phyloP scores from a whole-genome alignment of 2,113 vertebrate genomes.

The Pseudopipra pipra region DNA sequence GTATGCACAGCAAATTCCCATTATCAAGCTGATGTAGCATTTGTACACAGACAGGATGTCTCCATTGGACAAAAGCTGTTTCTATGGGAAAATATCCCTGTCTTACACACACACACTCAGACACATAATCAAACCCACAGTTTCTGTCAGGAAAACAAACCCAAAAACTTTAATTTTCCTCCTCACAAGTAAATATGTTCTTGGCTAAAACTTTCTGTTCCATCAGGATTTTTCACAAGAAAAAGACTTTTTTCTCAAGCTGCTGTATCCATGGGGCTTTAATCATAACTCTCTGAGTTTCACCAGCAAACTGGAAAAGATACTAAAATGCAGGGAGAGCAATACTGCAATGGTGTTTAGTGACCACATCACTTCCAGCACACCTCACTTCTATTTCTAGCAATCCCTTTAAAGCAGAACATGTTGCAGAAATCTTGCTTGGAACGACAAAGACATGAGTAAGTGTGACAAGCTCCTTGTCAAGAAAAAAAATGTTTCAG shows the following conservation, averaged over 20 bases:
- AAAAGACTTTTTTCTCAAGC: not conserved
- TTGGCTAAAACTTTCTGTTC: not conserved
- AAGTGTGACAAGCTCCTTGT: constrained; percentile 14
- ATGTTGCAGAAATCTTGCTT: constrained; percentile 20
- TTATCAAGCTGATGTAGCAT: not conserved
- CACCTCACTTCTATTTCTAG: not conserved
- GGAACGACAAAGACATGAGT: not conserved
- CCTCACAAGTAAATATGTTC: not conserved
- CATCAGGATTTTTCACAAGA: not conserved
- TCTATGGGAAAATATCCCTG: not conserved
- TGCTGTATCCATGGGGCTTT: not conserved
- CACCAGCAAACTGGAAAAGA: not conserved
- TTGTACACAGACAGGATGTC: not conserved
- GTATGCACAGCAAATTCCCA: not conserved
- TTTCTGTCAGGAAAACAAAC: not conserved
- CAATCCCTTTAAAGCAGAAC: constrained; percentile 5
- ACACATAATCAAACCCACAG: not conserved
- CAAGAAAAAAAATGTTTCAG: not conserved
- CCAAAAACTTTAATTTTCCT: not conserved
- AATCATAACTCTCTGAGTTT: not conserved
- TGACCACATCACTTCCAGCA: not conserved
- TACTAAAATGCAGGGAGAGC: not conserved
- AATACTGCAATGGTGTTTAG: not conserved
- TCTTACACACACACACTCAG: not conserved
- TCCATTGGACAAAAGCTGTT: not conserved